Base-by-base conservation (phyloP, 2,797 vertebrate species). In the Aulostomus chinensis region DNA sequence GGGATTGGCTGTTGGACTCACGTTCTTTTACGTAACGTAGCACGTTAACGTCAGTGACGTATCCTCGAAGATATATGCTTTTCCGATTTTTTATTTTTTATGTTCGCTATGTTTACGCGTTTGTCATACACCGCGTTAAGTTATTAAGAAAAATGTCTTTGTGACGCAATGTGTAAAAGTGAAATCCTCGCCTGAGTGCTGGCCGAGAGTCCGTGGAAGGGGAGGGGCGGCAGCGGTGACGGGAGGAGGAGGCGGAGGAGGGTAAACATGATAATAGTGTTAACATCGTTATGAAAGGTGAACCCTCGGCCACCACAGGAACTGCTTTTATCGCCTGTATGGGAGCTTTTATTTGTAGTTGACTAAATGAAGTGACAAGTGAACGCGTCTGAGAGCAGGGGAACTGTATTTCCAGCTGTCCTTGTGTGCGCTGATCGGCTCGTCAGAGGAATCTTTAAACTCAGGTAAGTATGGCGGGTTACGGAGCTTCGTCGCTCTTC, bases 401-500 rank as follows among this genome's bases (percentile, higher is more conserved):
- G 22, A 18, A 12, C 22, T 12, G 5, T 3, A 13, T 58, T 78
- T 76, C 68, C 37, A 73, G 67, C 65, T 67, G 68, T 76, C 75
- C 61, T 71, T 64, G 56, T 63, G 81, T 52, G 78, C 74, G 77
- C 76, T 76, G 31, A 51, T 87, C 78, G 84, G 68, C 83, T 80
- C 84, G 66, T 90, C 88, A 76, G 68, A 82, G 73, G 82, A 88
- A 32, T 49, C 66, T 61, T 28, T 71, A 42, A 58, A 88, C 79
- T 85, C 89, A 88, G 91, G 91, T 93, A 68, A 58, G 87, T 81
- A 13, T 12, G 16, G 30, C n/a, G 8, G 25, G 12, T 22, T 35
- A n/a, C 7, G 18, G 12, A 3, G 3, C 11, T 15, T n/a, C 14
- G 9, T 25, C 15, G 2, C 1, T 22, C 7, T 2, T 10, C 5